Base-by-base conservation (phyloP, 2,113 vertebrate genomes). In the Eonycteris spelaea region DNA sequence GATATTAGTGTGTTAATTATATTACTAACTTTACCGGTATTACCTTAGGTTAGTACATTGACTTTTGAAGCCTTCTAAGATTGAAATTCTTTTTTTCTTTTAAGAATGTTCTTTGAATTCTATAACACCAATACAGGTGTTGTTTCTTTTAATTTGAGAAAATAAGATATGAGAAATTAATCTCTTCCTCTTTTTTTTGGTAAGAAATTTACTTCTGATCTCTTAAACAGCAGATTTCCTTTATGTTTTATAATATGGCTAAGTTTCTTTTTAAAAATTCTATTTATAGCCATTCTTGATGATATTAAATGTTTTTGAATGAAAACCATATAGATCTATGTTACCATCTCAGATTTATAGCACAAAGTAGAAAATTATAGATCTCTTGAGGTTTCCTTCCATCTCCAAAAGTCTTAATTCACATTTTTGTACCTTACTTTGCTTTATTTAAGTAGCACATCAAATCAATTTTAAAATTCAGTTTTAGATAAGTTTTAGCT, bases 401-500 rank as follows among this genome's bases (percentile, higher is more conserved):
- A 93, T 33, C 33, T 83, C 38, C 4, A 78, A 24, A 86, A 86
- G 33, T 90, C 35, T 0, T 77, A 85, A 80, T 74, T 92, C 8
- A 86, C 35, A n/a, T 40, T 3, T 95, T 68, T 79, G 3, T 0
- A 33, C 15, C 11, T 93, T 91, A 61, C 33, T 83, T 9, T 75
- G 53, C 24, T 45, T 70, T 87, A 91, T 83, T 91, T 94, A 85
- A 71, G 19, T 90, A 73, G 14, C 26, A 82, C 14, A 38, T 67
- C 26, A 88, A 85, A 61, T 91, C 26, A 75, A 0, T 61, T 35
- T 92, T 88, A 84, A 82, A 90, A 63, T 78, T 79, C 48, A 11
- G 0, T 79, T 93, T 96, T 68, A 92, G 77, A 15, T 93, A 91
- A 93, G 6, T 78, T 97, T 96, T 96, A 96, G 8, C 21, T 96